Conservation (phyloP, 2,888 invertebrate genomes). For the Aethes cnicana region DNA sequence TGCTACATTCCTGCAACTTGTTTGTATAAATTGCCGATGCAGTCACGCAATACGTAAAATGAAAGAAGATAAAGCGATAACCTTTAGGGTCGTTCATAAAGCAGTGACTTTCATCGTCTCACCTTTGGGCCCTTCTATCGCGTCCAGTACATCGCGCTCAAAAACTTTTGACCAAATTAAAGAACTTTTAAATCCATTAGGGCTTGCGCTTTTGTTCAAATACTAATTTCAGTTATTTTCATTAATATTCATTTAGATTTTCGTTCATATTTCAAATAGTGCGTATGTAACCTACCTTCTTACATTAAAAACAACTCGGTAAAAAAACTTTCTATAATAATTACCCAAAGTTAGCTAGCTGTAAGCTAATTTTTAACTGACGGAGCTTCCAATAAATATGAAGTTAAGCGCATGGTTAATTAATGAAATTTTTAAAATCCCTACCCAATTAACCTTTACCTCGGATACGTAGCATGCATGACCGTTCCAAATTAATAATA, state of each 20-base stretch:
- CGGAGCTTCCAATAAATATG: conserved; percentile 5
- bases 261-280: too few species aligned
- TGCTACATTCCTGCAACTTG: conserved; percentile 20
- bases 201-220: neutral
- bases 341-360: too few species aligned
- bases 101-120: conserved; percentile 31
- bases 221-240: conserved; percentile 6
- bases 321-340: too few species aligned
- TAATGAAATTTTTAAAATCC: conserved; percentile 20
- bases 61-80: conserved; percentile 32
- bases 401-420: conserved; percentile 21
- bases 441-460: conserved; percentile 25
- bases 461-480: conserved; percentile 16
- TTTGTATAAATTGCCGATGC: conserved; percentile 9
- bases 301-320: too few species aligned
- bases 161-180: conserved; percentile 19
- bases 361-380: neutral
- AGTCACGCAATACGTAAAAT: conserved; percentile 28
- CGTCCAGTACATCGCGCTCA: conserved; percentile 11
- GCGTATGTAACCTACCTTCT: too few species aligned
- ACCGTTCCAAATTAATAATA: conserved; percentile 34
- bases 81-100: conserved; percentile 25
- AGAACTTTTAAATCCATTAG: conserved; percentile 2
- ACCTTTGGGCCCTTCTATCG: conserved; percentile 26
- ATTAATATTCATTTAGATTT: too few species aligned